Conservation (phyloP, 2,113 vertebrate species). For the Pampusana beccarii region DNA sequence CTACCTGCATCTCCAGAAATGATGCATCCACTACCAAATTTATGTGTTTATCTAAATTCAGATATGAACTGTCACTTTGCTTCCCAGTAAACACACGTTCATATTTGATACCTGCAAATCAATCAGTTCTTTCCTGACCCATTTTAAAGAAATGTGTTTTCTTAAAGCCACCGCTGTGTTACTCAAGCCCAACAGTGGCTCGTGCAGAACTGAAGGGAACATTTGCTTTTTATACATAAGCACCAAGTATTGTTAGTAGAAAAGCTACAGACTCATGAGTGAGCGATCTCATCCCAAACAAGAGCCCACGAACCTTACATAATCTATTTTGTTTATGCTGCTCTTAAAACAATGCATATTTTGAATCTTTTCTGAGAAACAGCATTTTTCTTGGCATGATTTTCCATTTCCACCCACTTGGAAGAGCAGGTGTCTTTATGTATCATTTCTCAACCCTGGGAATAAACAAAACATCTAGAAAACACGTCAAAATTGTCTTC, state of each 20-base stretch:
- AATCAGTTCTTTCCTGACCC: not conserved
- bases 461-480: constrained; percentile 23
- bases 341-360: constrained; percentile 18
- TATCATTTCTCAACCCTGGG: not conserved
- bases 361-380: constrained; percentile 15
- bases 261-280: not conserved
- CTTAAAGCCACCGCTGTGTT: not conserved
- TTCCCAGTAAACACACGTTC: not conserved
- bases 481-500: not conserved
- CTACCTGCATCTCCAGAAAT: not conserved
- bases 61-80: not conserved
- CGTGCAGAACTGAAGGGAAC: not conserved
- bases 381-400: not conserved
- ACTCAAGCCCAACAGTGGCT: not conserved
- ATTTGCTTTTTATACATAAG: not conserved
- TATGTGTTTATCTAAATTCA: not conserved
- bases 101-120: not conserved
- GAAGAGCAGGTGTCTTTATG: constrained; percentile 35
- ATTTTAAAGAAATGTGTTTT: not conserved
- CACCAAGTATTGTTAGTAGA: not conserved
- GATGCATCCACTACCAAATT: not conserved
- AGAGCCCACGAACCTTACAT: not conserved
- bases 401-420: constrained; percentile 31
- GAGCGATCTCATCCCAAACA: not conserved
- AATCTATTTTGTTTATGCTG: constrained; percentile 21